Evolutionary conservation across 1,140 invertebrate species (phyloP).

Genomic region (Episyrphus balteatus): DNA sequence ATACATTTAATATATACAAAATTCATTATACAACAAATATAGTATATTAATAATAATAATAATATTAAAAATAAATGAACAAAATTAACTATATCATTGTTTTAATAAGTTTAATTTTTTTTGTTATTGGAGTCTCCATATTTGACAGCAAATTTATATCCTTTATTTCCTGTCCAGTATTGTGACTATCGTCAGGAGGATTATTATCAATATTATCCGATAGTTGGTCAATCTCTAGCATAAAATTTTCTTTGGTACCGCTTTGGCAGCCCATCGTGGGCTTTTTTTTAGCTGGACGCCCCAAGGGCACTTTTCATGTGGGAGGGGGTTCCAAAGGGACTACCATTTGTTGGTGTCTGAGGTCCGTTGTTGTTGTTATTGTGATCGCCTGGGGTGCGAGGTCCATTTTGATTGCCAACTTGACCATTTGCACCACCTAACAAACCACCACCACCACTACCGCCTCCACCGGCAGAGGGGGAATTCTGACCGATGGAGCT

Average conservation of each 20-base stretch:
- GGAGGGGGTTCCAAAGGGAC: constrained; percentile 26
- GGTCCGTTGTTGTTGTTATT: constrained; percentile 34
- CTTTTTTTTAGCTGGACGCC: constrained; percentile 37
- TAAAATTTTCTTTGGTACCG: constrained; percentile 35
- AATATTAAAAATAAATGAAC: too few species aligned
- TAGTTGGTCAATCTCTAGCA: constrained; percentile 22
- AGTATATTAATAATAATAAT: too few species aligned
- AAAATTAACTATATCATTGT: too few species aligned
- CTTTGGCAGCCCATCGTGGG: constrained; percentile 4
- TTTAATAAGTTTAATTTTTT: too few species aligned
- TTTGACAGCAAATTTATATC: too few species aligned
- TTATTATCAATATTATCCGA: not conserved
- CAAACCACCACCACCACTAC: constrained; percentile 9
- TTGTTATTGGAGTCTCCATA: too few species aligned
- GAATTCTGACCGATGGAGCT: constrained; percentile 36
- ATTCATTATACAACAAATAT: too few species aligned
- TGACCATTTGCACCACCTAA: constrained; percentile 9
- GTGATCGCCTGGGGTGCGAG: constrained; percentile 29
- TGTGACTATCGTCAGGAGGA: not conserved
- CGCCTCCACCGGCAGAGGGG: constrained; percentile 18
- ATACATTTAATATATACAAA: too few species aligned
- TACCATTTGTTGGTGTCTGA: constrained; percentile 21
- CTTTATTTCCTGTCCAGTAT: too few species aligned
- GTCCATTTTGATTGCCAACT: constrained; percentile 15
- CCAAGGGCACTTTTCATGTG: constrained; percentile 35